phyloP scores from a whole-genome alignment of 2,888 invertebrate genomes.

The Silvanus unidentatus region DNA sequence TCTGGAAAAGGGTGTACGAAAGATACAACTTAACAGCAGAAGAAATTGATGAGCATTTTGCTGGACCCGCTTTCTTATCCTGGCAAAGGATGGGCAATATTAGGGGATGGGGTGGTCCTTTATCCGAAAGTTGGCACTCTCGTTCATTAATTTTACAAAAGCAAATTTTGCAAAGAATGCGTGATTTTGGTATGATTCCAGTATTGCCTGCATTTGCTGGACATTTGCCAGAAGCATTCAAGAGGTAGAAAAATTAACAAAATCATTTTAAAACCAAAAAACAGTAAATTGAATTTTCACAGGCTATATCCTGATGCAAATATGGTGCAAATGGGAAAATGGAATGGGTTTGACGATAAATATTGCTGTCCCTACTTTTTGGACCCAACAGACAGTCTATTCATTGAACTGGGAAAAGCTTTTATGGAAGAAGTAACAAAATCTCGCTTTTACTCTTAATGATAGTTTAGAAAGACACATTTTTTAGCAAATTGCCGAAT shows the following conservation, averaged over 20 bases:
- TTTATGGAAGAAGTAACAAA: constrained; percentile 62
- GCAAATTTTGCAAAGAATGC: constrained; percentile 66
- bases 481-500: constrained; percentile 55
- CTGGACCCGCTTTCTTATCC: constrained; percentile 89
- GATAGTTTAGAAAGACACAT: background rate
- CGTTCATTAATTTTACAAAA: constrained; percentile 66
- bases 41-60: constrained; percentile 77
- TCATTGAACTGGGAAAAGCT: constrained; percentile 61
- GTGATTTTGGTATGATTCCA: constrained; percentile 77
- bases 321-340: constrained; percentile 58
- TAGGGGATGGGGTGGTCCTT: constrained; percentile 82
- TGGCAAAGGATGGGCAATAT: constrained; percentile 95
- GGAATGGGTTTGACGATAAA: constrained; percentile 70
- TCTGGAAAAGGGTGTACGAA: constrained; percentile 75
- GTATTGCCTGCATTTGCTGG: constrained; percentile 89
- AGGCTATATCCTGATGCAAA: constrained; percentile 67
- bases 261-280: no score
- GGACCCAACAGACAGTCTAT: constrained; percentile 73
- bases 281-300: constrained; percentile 24
- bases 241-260: constrained; percentile 36
- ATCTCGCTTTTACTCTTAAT: no score
- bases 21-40: constrained; percentile 64
- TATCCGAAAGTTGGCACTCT: constrained; percentile 65
- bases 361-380: constrained; percentile 76
- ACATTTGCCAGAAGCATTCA: constrained; percentile 74